Evolutionary conservation across 2,113 vertebrate species (phyloP).

Genomic region (Odontophorus gujanensis): DNA sequence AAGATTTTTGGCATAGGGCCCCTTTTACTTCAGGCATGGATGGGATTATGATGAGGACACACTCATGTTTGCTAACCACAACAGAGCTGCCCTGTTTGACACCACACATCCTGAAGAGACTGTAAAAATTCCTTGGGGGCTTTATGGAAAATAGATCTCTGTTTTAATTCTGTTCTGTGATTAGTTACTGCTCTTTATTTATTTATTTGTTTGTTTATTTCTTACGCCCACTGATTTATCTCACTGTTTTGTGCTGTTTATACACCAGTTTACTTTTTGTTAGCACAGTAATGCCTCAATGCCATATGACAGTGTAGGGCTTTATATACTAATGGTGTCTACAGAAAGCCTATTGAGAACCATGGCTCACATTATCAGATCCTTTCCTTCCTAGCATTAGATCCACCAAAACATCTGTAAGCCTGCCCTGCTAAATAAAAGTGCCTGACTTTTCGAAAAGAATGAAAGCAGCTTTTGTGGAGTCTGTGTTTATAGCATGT

Average conservation of each 20-base stretch:
- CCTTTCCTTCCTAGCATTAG: neutral
- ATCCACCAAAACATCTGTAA: slow-evolving; percentile 7
- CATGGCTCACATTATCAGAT: neutral
- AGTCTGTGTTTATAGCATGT: slow-evolving; percentile 42
- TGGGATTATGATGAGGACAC: neutral
- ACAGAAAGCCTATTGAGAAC: slow-evolving; percentile 39
- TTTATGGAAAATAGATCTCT: slow-evolving; percentile 21
- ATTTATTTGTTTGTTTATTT: neutral
- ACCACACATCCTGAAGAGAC: neutral
- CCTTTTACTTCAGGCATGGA: neutral
- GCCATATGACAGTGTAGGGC: neutral
- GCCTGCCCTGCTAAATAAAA: slow-evolving; percentile 33
- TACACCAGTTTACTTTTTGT: slow-evolving; percentile 12
- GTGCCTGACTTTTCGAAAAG: slow-evolving; percentile 6
- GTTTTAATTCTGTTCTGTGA: slow-evolving; percentile 1
- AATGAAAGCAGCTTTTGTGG: slow-evolving; percentile 48
- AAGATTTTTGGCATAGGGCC: neutral
- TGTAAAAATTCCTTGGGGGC: neutral
- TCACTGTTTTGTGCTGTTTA: neutral
- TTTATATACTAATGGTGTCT: neutral
- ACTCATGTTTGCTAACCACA: neutral
- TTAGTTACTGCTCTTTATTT: neutral
- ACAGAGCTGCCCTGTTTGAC: neutral
- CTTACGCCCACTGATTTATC: neutral
- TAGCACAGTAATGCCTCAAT: neutral